Evolutionary conservation across 2,888 invertebrate species (phyloP), one percentile per base, ranked within the genome.

Genomic region (Hermaeophaga mercurialis): DNA sequence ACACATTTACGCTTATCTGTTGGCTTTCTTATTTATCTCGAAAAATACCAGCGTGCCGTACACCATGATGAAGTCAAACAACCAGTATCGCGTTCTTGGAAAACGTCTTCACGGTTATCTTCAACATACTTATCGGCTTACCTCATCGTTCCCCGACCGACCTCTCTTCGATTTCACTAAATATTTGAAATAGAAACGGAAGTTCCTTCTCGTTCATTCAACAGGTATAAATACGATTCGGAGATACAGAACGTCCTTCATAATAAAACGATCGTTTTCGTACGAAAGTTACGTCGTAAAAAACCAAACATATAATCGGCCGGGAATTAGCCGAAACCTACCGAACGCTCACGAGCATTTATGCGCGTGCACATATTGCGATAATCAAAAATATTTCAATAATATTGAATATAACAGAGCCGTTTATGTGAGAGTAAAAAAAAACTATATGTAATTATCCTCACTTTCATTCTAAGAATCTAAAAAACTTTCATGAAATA

Each of bases 11-110:
- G 11, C 24, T 36, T 36, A 36, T 36, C 36, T 36, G 36, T 41
- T 24, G 8, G 14, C 24, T 41, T 22, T 41, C 24, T 41, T 41
- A 41, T 41, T 41, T 41, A 41, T 41, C 41, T 24, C 41, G 6
- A 7, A 9, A 11, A 7, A n/a, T 18, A 19, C 17, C 19, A 39
- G 18, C 19, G 19, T 19, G 17, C 33, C 12, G 12, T 33, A 33
- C 33, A 33, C 33, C 33, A 33, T 33, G 11, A 45, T 49, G 53
- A 18, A 56, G 44, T 44, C 38, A 49, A 26, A 11, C 31, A 39
- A 49, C 49, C 53, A 52, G 44, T 60, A 57, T 57, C 60, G 31
- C 49, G 36, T 53, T 61, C 55, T 58, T 31, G 44, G 49, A 55
- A 61, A 58, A 24, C 34, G 43, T 54, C 54, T 54, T 46, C 47